Evolutionary conservation across 2,888 invertebrate species (phyloP), one percentile per base, ranked within the genome.

Genomic region (Sipha maydis): DNA sequence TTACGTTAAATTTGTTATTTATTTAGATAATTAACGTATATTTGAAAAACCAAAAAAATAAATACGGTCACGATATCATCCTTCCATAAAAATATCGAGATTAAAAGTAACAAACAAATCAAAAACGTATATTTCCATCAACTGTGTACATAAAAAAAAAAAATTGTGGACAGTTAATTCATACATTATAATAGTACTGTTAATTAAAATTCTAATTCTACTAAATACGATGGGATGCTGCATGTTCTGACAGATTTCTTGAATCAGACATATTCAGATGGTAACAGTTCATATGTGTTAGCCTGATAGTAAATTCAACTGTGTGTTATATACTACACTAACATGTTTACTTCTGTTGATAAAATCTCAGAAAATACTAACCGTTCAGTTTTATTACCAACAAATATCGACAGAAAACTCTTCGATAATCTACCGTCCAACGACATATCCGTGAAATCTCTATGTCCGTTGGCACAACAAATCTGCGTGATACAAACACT

Each of bases 261-360:
- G 7, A 31, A 41, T 25, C 54, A 85, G 77, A 67, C 77, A 48
- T 17, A 31, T 85, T 7, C 77, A 41, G 25, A 77, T 77, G 2
- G 19, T 85, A 28, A 85, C 85, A 3, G 41, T 41, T 25, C 28
- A 28, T 28, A 85, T 77, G n/a, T 85, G 85, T 77, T 77, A 77
- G 85, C 41, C 77, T 0, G 8, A 3, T 9, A 48, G 85, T 85
- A 77, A 69, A 69, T 31, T 14, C n/a, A 14, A 17, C 3, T 21
- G 4, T 69, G 25, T n/a, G n/a, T 8, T 67, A 9, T 41, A 8
- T 41, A 41, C 41, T 41, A 9, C 9, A 8, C 41, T 41, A 41
- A 3, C 9, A 41, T 41, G 41, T 41, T 41, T 41, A 8, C 9
- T 41, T 8, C 41, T 41, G 41, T 8, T 9, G 41, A 41, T 9